These are phyloP conservation scores for Melinaea marsaeus DNA, from an alignment of 2,888 invertebrate genomes.

Conservation along the genomic window DNA sequence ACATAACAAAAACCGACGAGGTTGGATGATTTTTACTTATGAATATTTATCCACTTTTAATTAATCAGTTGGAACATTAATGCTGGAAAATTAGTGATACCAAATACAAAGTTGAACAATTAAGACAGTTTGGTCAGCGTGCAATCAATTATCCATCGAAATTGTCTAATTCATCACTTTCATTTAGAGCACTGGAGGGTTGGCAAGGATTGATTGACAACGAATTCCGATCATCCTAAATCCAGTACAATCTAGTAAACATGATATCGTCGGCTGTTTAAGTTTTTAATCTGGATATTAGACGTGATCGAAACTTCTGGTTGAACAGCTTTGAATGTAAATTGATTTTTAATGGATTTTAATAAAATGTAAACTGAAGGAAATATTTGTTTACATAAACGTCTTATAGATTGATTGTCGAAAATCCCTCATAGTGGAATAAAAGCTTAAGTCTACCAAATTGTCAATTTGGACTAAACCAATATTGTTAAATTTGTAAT, in stretches of 20 bases:
- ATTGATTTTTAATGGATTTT: no score
- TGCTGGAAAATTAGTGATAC: neutral
- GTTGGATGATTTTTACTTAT: no score
- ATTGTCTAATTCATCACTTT: constrained; percentile 28
- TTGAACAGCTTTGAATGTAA: no score
- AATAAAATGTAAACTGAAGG: no score
- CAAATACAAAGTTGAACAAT: constrained; percentile 3
- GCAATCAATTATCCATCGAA: constrained; percentile 26
- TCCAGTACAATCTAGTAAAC: constrained; percentile 3
- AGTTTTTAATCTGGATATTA: neutral
- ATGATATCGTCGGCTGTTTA: neutral
- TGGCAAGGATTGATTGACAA: constrained; percentile 32
- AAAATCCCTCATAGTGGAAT: neutral
- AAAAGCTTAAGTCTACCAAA: neutral
- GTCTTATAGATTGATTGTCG: no score
- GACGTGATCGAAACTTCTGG: neutral
- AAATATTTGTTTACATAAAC: no score
- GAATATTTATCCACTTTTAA: neutral
- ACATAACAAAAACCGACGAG: no score
- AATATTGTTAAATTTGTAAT: constrained; percentile 6
- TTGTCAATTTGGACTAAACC: neutral
- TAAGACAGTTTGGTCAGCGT: constrained; percentile 16
- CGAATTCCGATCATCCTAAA: constrained; percentile 12
- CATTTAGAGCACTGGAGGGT: constrained; percentile 25
- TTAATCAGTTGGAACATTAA: neutral